Base-by-base conservation (phyloP, 2,113 vertebrate species). In the Nipponia nippon region DNA sequence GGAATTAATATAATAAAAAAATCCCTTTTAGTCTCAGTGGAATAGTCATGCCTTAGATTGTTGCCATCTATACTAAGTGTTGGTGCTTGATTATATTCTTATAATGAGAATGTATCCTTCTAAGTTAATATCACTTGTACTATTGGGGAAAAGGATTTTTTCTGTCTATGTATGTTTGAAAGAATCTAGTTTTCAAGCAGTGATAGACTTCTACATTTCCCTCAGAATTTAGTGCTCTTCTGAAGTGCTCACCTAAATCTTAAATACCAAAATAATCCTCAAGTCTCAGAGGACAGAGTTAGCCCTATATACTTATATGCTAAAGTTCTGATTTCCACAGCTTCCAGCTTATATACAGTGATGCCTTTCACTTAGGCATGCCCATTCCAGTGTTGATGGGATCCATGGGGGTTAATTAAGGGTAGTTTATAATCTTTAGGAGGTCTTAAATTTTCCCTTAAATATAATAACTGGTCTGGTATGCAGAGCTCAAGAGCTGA, bases 391-490 rank as follows among this genome's bases (percentile, higher is more conserved):
- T 34, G 42, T 53, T 63, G 13, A 58, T 78, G 63, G 75, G 47
- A 96, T 95, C 94, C 62, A 0, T 63, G 53, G 86, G 80, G 93
- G 84, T 95, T 94, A 95, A 95, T 91, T 95, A 94, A 94, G 73
- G 29, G 62, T 77, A 91, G 75, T 93, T 94, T 81, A 94, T 94
- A 91, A 95, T 72, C 78, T 94, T 89, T 52, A 94, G 84, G 78
- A 91, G 66, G 93, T 94, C 78, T 87, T 95, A 93, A 90, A 91
- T 96, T 85, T 85, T 87, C 83, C 67, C 26, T 95, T 80, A 91
- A 62, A 87, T 91, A 40, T 69, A 91, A 75, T 87, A 89, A 80
- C 47, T 13, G 4, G 10, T 50, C 73, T 79, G 50, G 30, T 34
- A 62, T 23, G 71, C 56, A 55, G 73, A 89, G 46, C 89, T 80